Evolutionary conservation across 2,797 vertebrate species (phyloP).

Genomic region (Schizopygopsis pylzovi): DNA sequence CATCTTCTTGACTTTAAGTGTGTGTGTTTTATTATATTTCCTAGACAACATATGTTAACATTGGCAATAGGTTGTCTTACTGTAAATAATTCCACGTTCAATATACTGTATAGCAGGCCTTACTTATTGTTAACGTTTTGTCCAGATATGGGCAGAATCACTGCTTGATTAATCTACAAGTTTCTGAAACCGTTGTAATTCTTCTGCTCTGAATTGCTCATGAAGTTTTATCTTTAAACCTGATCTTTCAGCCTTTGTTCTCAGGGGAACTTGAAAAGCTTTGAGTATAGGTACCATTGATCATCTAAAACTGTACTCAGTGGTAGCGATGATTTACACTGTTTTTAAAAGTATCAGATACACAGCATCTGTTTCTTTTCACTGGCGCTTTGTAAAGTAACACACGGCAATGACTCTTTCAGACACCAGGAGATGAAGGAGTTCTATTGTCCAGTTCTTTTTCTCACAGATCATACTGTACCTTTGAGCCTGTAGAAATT

Average conservation of each 20-base stretch:
- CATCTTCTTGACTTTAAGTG: background rate
- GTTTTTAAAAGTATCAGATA: conserved; percentile 50
- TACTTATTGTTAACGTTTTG: conserved; percentile 16
- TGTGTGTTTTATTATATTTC: background rate
- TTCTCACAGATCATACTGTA: conserved; percentile 55
- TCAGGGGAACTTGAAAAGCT: conserved; percentile 19
- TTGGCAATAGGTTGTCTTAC: conserved; percentile 17
- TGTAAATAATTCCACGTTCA: conserved; percentile 22
- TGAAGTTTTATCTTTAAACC: conserved; percentile 42
- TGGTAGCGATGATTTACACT: conserved; percentile 40
- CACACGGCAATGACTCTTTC: conserved; percentile 44
- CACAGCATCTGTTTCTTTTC: conserved; percentile 50
- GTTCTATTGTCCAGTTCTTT: conserved; percentile 46
- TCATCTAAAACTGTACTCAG: conserved; percentile 36
- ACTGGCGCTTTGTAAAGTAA: conserved; percentile 27
- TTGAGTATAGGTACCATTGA: conserved; percentile 35
- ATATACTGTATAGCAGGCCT: background rate
- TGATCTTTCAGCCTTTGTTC: conserved; percentile 47
- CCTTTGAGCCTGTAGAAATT: conserved; percentile 54
- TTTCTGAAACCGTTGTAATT: conserved; percentile 32
- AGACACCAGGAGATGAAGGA: conserved; percentile 41
- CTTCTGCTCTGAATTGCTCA: background rate
- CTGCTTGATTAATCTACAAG: conserved; percentile 17
- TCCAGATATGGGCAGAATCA: conserved; percentile 35
- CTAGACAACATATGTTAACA: conserved; percentile 4